A percentile compares a stretch with the other conserved stretches of the same genome.
These are phyloP conservation scores for Bos indicus DNA, from an alignment of 2,113 vertebrate genomes.

Conservation along the genomic window DNA sequence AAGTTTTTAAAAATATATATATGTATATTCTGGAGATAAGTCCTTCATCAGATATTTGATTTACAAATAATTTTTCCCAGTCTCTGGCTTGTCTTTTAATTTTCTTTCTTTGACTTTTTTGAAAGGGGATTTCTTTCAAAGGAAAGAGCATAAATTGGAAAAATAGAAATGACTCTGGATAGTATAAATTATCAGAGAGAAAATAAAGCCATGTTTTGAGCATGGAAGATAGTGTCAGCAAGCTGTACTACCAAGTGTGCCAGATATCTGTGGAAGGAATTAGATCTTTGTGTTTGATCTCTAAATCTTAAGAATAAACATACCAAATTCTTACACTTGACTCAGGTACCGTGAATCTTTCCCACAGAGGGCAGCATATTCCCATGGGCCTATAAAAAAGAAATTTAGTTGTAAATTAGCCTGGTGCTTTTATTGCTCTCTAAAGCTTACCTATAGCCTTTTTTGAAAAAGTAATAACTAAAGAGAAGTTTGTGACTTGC, in stretches of 20 bases:
- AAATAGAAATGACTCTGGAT: background rate
- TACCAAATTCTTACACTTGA: background rate
- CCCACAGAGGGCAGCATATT: background rate
- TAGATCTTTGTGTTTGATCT: background rate
- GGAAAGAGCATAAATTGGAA: background rate
- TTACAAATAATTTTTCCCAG: constrained; percentile 16
- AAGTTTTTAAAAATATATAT: background rate
- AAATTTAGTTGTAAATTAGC: background rate
- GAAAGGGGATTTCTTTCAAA: background rate
- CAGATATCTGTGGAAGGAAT: background rate
- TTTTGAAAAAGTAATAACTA: background rate
- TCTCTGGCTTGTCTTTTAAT: constrained; percentile 1
- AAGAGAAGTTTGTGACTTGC: background rate
- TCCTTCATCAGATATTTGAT: constrained; percentile 6
- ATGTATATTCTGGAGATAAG: background rate
- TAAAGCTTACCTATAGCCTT: background rate
- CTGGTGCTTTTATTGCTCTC: background rate
- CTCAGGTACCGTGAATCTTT: background rate
- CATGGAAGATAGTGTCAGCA: background rate
- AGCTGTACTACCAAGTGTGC: background rate
- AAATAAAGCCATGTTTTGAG: background rate
- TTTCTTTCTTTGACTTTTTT: constrained; percentile 15
- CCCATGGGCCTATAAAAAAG: background rate
- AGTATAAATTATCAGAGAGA: background rate
- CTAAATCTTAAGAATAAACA: background rate